Evolutionary conservation across 2,888 invertebrate species (phyloP).

Genomic region (Pomacea canaliculata): DNA sequence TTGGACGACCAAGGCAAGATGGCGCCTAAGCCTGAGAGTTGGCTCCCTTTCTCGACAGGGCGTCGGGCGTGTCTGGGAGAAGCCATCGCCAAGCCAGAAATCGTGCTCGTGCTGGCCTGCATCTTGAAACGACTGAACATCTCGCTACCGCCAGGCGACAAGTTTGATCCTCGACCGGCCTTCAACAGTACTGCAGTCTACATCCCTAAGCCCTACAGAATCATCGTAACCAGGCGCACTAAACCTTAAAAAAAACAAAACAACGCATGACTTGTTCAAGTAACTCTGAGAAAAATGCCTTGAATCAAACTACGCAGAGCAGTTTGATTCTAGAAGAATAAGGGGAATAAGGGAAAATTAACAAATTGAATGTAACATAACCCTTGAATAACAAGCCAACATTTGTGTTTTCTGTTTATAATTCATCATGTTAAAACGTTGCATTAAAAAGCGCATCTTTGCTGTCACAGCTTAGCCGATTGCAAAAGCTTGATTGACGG

Average conservation of each 20-base stretch:
- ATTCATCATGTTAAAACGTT: too few relatives aligned
- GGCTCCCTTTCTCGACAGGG: slow-evolving; percentile 58
- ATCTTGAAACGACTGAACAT: slow-evolving; percentile 31
- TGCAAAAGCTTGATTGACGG: too few relatives aligned
- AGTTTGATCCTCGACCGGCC: slow-evolving; percentile 6
- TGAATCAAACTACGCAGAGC: too few relatives aligned
- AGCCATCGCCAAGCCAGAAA: slow-evolving; percentile 50
- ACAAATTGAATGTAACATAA: too few relatives aligned
- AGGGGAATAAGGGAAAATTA: too few relatives aligned
- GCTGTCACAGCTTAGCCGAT: too few relatives aligned
- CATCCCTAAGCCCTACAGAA: slow-evolving; percentile 5
- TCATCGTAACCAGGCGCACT: slow-evolving; percentile 1
- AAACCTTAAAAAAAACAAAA: neutral
- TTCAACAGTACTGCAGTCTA: neutral
- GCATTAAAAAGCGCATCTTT: too few relatives aligned
- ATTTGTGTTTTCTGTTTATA: too few relatives aligned
- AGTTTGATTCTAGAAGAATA: too few relatives aligned
- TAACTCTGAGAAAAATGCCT: too few relatives aligned
- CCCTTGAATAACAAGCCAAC: too few relatives aligned
- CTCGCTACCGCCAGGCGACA: slow-evolving; percentile 29
- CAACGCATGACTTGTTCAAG: too few relatives aligned
- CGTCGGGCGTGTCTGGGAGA: slow-evolving; percentile 58
- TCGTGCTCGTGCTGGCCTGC: slow-evolving; percentile 46
- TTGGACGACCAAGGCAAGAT: slow-evolving; percentile 47
- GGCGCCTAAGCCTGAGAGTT: slow-evolving; percentile 46